phyloP scores from a whole-genome alignment of 2,888 invertebrate genomes.

The Diploptera punctata region DNA sequence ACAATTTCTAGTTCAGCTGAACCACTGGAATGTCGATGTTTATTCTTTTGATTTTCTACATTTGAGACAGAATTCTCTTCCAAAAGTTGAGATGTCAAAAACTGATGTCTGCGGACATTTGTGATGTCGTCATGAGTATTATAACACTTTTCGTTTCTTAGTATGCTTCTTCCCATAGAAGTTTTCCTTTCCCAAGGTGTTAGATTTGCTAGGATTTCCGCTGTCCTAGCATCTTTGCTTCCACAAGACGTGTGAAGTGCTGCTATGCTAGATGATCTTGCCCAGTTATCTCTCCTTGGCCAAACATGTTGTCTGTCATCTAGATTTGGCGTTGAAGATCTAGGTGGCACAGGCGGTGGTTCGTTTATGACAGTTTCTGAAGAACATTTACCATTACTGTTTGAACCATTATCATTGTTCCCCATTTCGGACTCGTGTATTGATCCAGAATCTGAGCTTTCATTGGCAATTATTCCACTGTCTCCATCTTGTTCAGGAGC shows the following conservation, averaged over 20 bases:
- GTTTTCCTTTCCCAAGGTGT: background rate
- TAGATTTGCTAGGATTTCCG: conserved; percentile 12
- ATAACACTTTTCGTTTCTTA: conserved; percentile 49
- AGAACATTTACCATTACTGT: background rate
- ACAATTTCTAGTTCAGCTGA: background rate
- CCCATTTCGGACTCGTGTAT: conserved; percentile 54
- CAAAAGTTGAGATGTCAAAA: conserved; percentile 56
- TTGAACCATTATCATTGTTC: conserved; percentile 46
- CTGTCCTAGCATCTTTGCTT: conserved; percentile 11
- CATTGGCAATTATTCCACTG: conserved; percentile 47
- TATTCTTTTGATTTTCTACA: no score
- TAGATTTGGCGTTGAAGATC: conserved; percentile 24
- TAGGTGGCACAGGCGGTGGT: conserved; percentile 37
- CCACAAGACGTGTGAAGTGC: background rate
- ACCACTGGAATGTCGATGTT: conserved; percentile 1
- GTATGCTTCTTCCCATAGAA: background rate
- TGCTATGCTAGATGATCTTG: conserved; percentile 29
- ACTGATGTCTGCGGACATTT: conserved; percentile 60
- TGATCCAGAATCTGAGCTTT: conserved; percentile 49
- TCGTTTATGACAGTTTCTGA: conserved; percentile 1
- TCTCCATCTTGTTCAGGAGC: conserved; percentile 54
- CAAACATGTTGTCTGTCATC: conserved; percentile 32
- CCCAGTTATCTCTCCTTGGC: conserved; percentile 42
- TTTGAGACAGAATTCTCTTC: background rate
- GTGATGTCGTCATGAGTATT: conserved; percentile 60